These are phyloP conservation scores for Euura saliciscinereae DNA, from an alignment of 1,140 invertebrate genomes.

Conservation along the genomic window DNA sequence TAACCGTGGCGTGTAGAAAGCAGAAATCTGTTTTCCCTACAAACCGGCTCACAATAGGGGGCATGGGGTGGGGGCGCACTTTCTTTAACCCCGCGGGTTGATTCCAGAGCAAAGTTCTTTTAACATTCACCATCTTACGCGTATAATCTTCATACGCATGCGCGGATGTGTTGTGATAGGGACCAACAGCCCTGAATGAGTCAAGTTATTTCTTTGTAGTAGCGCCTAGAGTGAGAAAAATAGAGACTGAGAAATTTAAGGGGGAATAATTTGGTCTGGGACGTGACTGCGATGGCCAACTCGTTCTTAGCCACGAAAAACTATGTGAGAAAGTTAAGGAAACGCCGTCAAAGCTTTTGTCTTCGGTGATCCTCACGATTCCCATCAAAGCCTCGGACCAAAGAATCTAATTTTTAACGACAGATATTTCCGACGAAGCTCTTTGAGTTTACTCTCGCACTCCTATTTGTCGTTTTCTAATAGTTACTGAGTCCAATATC, in stretches of 20 bases:
- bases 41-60: neutral
- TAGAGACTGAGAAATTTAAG: neutral
- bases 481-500: too few relatives aligned
- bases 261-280: neutral
- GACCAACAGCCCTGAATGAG: neutral
- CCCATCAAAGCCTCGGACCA: too few relatives aligned
- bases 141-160: neutral
- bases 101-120: neutral
- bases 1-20: neutral
- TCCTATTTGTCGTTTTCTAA: too few relatives aligned
- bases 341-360: too few relatives aligned
- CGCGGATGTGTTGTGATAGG: neutral
- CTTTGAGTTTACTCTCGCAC: too few relatives aligned
- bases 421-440: too few relatives aligned
- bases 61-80: neutral
- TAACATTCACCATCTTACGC: neutral
- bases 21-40: constrained; percentile 5
- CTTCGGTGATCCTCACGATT: too few relatives aligned
- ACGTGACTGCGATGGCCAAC: too few relatives aligned
- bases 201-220: neutral
- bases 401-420: too few relatives aligned
- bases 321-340: too few relatives aligned
- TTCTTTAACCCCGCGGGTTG: neutral
- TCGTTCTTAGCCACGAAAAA: too few relatives aligned
- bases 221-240: neutral